Percentiles rank a stretch among this genome's conserved stretches.
These are phyloP conservation scores for Hydractinia symbiolongicarpus DNA, from an alignment of 30 jellyfish, hydroid and myxozoan species.

Conservation along the genomic window DNA sequence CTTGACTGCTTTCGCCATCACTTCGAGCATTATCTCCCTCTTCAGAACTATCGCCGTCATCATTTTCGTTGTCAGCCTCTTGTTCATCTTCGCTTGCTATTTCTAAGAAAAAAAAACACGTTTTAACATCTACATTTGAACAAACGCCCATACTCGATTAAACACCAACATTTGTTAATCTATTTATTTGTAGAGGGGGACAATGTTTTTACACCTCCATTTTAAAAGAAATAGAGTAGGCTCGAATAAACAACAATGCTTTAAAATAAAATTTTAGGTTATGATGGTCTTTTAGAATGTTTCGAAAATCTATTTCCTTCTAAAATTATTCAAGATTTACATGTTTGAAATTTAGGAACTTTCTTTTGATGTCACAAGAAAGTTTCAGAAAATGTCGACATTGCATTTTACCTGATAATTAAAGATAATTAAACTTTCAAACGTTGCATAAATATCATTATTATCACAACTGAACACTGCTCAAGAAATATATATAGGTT, in stretches of 20 bases:
- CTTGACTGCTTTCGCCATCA: conserved; percentile 29
- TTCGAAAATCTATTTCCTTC: too few species aligned
- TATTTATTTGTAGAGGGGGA: background rate
- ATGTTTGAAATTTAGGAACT: too few species aligned
- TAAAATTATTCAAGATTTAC: too few species aligned
- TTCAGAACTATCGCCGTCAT: conserved; percentile 37
- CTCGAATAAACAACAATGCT: background rate
- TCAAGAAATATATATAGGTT: too few species aligned
- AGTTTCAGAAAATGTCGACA: too few species aligned
- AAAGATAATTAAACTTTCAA: too few species aligned
- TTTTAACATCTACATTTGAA: background rate
- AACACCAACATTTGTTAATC: background rate
- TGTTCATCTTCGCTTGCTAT: background rate
- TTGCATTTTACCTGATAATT: too few species aligned
- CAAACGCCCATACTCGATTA: background rate
- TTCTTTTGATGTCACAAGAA: too few species aligned
- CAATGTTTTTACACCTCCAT: background rate
- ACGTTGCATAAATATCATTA: too few species aligned
- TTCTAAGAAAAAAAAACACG: background rate
- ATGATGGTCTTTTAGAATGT: too few species aligned
- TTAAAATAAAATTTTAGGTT: background rate
- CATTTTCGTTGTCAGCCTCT: conserved; percentile 43
- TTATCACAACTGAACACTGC: too few species aligned
- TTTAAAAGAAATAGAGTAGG: background rate
- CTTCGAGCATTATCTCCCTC: conserved; percentile 29